Percentiles rank a stretch among this genome's conserved stretches.
These are phyloP conservation scores for Rhinichthys osculus DNA, from an alignment of 2,797 vertebrate species.

Conservation along the genomic window DNA sequence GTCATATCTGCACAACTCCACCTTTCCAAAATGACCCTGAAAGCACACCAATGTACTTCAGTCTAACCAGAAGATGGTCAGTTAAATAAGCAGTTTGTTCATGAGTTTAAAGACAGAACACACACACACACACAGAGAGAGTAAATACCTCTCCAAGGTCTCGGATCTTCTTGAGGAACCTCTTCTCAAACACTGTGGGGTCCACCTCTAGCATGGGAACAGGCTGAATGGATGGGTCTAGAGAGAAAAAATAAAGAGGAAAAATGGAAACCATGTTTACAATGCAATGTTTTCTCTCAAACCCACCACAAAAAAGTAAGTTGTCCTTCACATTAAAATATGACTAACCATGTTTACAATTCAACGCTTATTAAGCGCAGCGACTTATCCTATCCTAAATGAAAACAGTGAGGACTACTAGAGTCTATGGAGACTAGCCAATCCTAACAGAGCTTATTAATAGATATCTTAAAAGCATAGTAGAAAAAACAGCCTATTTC, in stretches of 20 bases:
- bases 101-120: background rate
- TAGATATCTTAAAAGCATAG: background rate
- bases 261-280: background rate
- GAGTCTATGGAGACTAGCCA: background rate
- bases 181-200: conserved; percentile 93
- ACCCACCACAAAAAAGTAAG: background rate
- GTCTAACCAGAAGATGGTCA: background rate
- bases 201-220: conserved; percentile 85
- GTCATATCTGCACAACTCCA: conserved; percentile 95
- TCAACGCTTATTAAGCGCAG: background rate
- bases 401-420: background rate
- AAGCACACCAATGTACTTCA: conserved; percentile 15
- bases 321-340: background rate
- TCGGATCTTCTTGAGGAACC: conserved; percentile 89
- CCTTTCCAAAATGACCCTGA: conserved; percentile 97
- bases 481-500: background rate
- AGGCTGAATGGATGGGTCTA: conserved; percentile 87
- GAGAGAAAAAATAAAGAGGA: background rate
- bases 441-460: background rate
- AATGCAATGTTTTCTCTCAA: background rate
- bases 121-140: background rate
- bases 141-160: conserved; percentile 90
- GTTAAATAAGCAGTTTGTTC: background rate
- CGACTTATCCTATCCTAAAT: background rate
- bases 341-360: background rate